Conservation (phyloP, 2,888 invertebrate genomes). For the Cephus pulcher region DNA sequence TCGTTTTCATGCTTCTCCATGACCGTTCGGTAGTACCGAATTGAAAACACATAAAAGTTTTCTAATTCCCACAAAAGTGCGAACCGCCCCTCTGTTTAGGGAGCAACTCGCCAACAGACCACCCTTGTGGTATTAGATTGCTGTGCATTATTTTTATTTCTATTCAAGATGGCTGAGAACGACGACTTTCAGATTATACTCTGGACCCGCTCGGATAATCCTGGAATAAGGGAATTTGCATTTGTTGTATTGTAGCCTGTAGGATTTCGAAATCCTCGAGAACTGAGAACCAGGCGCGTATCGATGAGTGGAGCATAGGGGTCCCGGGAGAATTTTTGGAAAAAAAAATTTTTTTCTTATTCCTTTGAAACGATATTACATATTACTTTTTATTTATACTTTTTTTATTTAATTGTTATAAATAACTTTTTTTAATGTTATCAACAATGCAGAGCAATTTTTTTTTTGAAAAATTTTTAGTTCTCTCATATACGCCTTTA, state of each 20-base stretch:
- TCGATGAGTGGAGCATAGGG: not conserved
- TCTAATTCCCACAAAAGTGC: constrained; percentile 53
- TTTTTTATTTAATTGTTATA: not conserved
- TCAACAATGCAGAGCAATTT: not conserved
- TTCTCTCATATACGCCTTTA: not conserved
- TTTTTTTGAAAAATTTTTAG: not conserved
- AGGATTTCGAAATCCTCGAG: not conserved
- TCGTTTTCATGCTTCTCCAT: constrained; percentile 28
- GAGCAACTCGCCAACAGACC: constrained; percentile 46
- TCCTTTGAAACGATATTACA: not conserved
- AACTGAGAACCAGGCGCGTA: not conserved
- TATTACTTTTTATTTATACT: not conserved
- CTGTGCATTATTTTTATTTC: constrained; percentile 35
- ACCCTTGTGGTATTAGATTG: constrained; percentile 39
- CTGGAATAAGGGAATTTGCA: constrained; percentile 6
- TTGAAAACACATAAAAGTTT: constrained; percentile 40
- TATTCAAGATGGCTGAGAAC: constrained; percentile 16
- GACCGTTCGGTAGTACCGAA: constrained; percentile 28
- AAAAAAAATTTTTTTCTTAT: not conserved
- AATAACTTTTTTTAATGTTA: not conserved
- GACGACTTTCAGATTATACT: constrained; percentile 25
- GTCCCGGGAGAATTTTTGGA: not conserved
- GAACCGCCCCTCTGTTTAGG: constrained; percentile 44
- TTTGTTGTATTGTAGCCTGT: not conserved
- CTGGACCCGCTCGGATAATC: constrained; percentile 21